Conservation (phyloP, 2,888 invertebrate genomes). For the Sepioteuthis lessoniana region DNA sequence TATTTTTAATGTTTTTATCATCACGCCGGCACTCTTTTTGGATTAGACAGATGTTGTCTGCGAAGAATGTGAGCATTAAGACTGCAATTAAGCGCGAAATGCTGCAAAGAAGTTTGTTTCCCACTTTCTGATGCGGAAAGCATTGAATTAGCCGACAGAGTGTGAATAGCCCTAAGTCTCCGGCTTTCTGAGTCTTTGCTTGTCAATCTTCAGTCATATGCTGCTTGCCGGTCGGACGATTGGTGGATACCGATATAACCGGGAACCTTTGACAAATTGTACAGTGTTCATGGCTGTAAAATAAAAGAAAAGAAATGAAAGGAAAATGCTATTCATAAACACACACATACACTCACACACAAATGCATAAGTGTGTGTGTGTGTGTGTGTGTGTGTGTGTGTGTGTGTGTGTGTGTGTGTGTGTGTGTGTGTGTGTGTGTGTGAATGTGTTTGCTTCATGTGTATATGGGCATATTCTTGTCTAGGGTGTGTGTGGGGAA, state of each 20-base stretch:
- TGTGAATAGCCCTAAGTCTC: neutral
- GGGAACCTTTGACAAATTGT: neutral
- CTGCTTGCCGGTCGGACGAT: neutral
- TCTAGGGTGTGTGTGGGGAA: neutral
- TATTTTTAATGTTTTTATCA: too few species aligned
- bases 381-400: neutral
- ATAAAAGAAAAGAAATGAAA: neutral
- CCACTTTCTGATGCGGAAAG: neutral
- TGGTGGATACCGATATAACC: neutral
- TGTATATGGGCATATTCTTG: too few species aligned
- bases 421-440: neutral
- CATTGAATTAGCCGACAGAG: neutral
- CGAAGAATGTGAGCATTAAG: neutral
- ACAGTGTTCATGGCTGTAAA: neutral
- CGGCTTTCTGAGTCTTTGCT: neutral
- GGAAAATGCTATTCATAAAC: neutral
- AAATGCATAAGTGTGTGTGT: too few species aligned
- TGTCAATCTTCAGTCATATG: neutral
- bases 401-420: neutral
- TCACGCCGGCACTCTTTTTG: neutral
- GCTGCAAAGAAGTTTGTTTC: neutral
- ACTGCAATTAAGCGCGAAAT: neutral
- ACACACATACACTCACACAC: neutral
- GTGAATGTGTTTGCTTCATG: neutral
- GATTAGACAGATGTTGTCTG: too few species aligned